Conservation (phyloP, 64 coral and sea anemone species). For the Stylophora pistillata region DNA sequence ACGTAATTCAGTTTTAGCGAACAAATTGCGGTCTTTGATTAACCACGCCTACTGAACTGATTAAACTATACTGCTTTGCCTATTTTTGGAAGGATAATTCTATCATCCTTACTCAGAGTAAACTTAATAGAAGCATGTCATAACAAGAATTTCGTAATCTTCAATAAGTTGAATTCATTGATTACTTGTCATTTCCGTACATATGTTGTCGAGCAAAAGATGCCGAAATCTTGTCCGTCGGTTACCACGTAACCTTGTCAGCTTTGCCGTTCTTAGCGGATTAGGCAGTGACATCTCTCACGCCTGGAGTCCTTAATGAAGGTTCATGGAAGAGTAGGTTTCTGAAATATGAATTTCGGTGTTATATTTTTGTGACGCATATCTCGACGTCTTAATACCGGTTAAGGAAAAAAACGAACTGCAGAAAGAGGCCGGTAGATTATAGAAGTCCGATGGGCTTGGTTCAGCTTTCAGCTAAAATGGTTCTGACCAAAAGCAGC, state of each 20-base stretch:
- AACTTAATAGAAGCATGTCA: background rate
- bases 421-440: background rate
- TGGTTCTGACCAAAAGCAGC: background rate
- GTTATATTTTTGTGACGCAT: background rate
- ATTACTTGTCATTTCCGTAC: background rate
- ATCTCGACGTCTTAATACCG: background rate
- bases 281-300: background rate
- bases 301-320: background rate
- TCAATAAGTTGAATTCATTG: background rate
- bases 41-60: background rate
- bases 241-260: background rate
- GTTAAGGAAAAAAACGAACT: too few relatives aligned
- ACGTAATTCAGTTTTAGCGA: background rate
- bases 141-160: background rate
- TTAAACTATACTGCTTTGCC: background rate
- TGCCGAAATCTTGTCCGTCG: background rate
- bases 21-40: background rate
- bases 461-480: background rate
- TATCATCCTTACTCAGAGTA: background rate
- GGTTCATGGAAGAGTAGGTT: background rate
- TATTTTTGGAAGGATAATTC: background rate
- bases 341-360: background rate
- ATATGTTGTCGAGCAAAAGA: background rate
- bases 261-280: background rate
- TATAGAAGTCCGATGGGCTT: background rate